Evolutionary conservation across 2,797 vertebrate genomes (phyloP).

Genomic region (Anguilla pacifica): DNA sequence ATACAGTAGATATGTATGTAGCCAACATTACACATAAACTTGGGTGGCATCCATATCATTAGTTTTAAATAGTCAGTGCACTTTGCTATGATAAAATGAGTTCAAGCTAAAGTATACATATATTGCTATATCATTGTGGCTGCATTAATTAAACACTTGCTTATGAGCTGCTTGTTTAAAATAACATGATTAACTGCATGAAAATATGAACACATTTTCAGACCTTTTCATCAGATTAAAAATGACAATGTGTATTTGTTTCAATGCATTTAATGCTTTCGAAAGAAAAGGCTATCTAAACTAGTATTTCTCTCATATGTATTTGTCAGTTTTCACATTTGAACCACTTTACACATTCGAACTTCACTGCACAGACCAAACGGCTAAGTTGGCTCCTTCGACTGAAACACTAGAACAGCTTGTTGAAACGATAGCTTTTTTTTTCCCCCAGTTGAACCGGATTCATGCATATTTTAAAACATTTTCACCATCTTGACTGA

Average conservation of each 20-base stretch:
- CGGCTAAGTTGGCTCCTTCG: background rate
- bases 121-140: background rate
- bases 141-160: background rate
- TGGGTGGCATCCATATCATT: background rate
- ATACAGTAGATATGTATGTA: background rate
- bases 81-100: background rate
- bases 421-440: slow-evolving; percentile 16
- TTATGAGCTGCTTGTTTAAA: background rate
- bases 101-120: background rate
- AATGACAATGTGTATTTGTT: background rate
- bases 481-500: slow-evolving; percentile 16
- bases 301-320: background rate
- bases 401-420: slow-evolving; percentile 25
- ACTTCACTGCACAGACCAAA: slow-evolving; percentile 16
- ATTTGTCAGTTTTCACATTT: background rate
- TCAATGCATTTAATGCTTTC: background rate
- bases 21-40: background rate
- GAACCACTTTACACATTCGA: background rate
- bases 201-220: background rate
- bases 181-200: background rate
- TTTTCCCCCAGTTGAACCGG: background rate
- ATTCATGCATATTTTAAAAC: slow-evolving; percentile 34
- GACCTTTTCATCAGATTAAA: background rate
- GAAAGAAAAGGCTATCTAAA: background rate
- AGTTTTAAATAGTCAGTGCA: background rate